Evolutionary conservation across 2,113 vertebrate genomes (phyloP).

Genomic region (Solenodon paradoxus): DNA sequence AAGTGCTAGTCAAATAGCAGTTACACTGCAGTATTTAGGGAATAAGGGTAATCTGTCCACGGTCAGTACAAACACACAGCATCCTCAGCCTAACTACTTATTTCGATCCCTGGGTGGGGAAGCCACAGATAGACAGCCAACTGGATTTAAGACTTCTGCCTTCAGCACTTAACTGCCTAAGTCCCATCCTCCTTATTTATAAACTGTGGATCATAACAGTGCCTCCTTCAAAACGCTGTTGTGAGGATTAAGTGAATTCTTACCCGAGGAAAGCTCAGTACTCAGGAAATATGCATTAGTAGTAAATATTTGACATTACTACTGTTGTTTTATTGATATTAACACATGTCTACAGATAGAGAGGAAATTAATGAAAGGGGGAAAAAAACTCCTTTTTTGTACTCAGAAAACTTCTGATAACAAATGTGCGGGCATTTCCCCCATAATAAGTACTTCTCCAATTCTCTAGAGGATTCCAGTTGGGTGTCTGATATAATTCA

Average conservation of each 20-base stretch:
- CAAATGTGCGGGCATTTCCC: not conserved
- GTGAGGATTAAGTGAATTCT: not conserved
- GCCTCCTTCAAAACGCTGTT: not conserved
- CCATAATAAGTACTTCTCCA: not conserved
- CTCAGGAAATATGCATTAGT: not conserved
- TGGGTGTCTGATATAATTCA: not conserved
- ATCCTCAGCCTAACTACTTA: no score
- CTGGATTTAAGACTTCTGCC: no score
- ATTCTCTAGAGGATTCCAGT: not conserved
- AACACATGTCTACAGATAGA: not conserved
- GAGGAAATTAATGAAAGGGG: not conserved
- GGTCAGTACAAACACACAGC: no score
- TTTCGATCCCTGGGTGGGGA: no score
- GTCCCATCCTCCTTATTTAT: not conserved
- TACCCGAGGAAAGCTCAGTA: not conserved
- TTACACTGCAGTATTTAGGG: no score
- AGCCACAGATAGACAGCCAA: no score
- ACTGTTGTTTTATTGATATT: not conserved
- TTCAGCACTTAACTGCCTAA: not conserved
- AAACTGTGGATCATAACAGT: not conserved
- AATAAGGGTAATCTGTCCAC: no score
- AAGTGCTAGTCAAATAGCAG: no score
- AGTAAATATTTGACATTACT: not conserved
- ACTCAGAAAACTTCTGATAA: not conserved
- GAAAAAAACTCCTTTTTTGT: not conserved